These are phyloP conservation scores for Araneus ventricosus DNA, from an alignment of 1,140 invertebrate species.

Conservation along the genomic window DNA sequence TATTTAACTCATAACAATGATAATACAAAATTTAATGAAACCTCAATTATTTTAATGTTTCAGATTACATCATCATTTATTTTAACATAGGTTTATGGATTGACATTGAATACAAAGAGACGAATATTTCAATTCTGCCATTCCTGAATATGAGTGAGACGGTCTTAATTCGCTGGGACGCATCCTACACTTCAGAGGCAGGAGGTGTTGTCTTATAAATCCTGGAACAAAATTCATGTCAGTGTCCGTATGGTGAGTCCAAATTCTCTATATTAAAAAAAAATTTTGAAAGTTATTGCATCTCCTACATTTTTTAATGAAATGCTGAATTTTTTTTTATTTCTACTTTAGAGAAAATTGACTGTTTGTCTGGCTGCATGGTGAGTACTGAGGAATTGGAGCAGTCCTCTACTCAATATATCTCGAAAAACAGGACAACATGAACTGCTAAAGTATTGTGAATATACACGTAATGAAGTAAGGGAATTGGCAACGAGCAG, in stretches of 20 bases:
- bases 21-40: no score
- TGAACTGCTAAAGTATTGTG: constrained; percentile 58
- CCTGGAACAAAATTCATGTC: constrained; percentile 76
- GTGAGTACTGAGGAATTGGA: constrained; percentile 74
- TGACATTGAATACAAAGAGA: constrained; percentile 76
- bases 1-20: no score
- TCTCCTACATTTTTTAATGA: no score
- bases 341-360: constrained; percentile 65
- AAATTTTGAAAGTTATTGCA: background rate
- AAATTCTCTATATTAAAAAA: background rate
- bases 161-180: constrained; percentile 74
- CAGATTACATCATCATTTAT: no score
- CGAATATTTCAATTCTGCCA: constrained; percentile 75
- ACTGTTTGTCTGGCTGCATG: constrained; percentile 71
- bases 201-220: constrained; percentile 74
- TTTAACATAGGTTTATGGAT: constrained; percentile 47
- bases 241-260: constrained; percentile 75
- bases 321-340: background rate
- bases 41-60: no score
- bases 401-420: constrained; percentile 50
- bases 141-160: constrained; percentile 73
- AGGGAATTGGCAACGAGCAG: background rate
- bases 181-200: constrained; percentile 75
- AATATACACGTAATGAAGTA: constrained; percentile 72
- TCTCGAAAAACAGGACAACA: constrained; percentile 54